phyloP scores from a whole-genome alignment of 2,113 vertebrate species.

The Hippocampus mohnikei region DNA sequence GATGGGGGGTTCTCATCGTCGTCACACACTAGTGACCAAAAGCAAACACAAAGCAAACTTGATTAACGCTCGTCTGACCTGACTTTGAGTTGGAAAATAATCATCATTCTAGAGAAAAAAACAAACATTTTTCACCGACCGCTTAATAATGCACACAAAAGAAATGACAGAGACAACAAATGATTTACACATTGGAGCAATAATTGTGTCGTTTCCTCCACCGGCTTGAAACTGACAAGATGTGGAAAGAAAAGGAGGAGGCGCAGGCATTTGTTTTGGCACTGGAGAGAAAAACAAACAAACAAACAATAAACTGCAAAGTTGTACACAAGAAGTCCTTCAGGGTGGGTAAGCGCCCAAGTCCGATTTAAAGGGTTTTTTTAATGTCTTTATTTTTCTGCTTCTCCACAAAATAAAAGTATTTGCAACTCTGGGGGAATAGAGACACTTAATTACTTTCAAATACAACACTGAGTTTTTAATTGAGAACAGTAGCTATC shows the following conservation, averaged over 20 bases:
- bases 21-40: conserved; percentile 31
- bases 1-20: conserved; percentile 5
- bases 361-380: neutral
- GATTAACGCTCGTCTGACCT: neutral
- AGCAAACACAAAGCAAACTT: conserved; percentile 17
- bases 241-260: conserved; percentile 59
- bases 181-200: conserved; percentile 45
- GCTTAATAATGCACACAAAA: conserved; percentile 42
- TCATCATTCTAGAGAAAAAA: conserved; percentile 25
- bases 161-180: conserved; percentile 59
- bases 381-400: too few relatives aligned
- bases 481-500: neutral
- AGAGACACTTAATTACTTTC: too few relatives aligned
- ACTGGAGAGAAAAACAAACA: conserved; percentile 21
- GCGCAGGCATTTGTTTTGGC: conserved; percentile 50
- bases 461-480: too few relatives aligned
- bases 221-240: conserved; percentile 48
- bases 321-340: neutral
- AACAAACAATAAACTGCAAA: neutral
- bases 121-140: conserved; percentile 16
- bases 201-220: conserved; percentile 39
- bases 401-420: too few relatives aligned
- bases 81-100: neutral
- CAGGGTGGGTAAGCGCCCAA: neutral
- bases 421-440: too few relatives aligned